A percentile compares a stretch with the other conserved stretches of the same genome.
Evolutionary conservation across 2,113 vertebrate species (phyloP).

Genomic region (Oplegnathus fasciatus): DNA sequence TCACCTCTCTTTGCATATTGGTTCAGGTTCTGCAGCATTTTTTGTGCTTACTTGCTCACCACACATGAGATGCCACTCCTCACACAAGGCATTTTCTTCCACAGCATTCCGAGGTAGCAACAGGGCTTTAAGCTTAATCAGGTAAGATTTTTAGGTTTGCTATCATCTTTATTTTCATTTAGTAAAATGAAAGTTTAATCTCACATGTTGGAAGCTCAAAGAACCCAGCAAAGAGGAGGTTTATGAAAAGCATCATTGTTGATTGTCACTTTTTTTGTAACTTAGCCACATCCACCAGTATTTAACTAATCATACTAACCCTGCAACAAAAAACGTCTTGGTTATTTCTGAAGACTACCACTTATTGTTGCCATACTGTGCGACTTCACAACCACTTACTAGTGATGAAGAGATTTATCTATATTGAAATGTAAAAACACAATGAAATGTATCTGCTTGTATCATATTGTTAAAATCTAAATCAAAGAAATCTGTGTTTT

Average conservation of each 20-base stretch:
- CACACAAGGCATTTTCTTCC: not conserved
- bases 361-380: not conserved
- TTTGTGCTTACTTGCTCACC: not conserved
- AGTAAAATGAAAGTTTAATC: not conserved
- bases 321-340: not conserved
- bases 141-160: conserved; percentile 1
- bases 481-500: not conserved
- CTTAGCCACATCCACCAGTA: not conserved
- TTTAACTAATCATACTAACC: not conserved
- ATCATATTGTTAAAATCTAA: not conserved
- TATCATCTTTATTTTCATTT: not conserved
- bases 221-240: not conserved
- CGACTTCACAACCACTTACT: not conserved
- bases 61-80: not conserved
- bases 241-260: not conserved
- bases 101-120: not conserved
- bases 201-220: not conserved
- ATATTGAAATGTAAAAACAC: not conserved
- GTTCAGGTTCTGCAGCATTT: conserved; percentile 59
- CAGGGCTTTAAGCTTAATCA: not conserved
- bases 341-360: not conserved
- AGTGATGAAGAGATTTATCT: not conserved
- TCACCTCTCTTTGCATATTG: not conserved
- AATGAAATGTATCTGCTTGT: not conserved
- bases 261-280: not conserved